These are phyloP conservation scores for Drosophila bifasciata DNA, from an alignment of 1,140 invertebrate genomes.

Conservation along the genomic window DNA sequence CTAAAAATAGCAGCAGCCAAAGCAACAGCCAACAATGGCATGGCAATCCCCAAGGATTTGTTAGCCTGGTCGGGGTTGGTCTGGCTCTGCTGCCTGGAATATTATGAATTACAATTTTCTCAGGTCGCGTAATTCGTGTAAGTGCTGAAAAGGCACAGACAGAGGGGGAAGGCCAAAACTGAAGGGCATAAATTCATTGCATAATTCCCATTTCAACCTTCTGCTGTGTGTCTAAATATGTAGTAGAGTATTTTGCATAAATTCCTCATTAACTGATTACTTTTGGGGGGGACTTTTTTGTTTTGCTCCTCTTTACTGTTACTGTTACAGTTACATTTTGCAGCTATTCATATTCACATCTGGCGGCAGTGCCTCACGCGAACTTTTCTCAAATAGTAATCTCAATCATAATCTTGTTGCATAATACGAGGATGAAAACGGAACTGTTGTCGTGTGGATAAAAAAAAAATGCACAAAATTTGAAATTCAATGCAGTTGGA, in stretches of 20 bases:
- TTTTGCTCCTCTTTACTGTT: too few relatives aligned
- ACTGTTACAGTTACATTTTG: too few relatives aligned
- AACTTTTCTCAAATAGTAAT: too few relatives aligned
- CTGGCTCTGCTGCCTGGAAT: slow-evolving; percentile 29
- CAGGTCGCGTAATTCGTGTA: slow-evolving; percentile 70
- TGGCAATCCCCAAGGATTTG: slow-evolving; percentile 37
- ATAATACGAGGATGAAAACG: slow-evolving; percentile 6
- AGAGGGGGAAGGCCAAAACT: neutral
- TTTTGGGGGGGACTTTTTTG: slow-evolving; percentile 1
- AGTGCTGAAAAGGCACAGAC: slow-evolving; percentile 50
- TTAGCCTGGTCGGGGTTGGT: slow-evolving; percentile 19
- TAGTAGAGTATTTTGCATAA: slow-evolving; percentile 54
- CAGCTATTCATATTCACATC: slow-evolving; percentile 25
- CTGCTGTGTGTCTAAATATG: slow-evolving; percentile 16
- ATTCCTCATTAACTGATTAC: slow-evolving; percentile 50
- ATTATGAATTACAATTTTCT: slow-evolving; percentile 78
- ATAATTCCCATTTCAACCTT: slow-evolving; percentile 48
- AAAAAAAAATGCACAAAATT: slow-evolving; percentile 4
- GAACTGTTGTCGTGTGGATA: neutral
- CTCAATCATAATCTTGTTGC: slow-evolving; percentile 41
- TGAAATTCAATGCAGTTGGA: slow-evolving; percentile 58
- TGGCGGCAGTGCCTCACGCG: slow-evolving; percentile 13
- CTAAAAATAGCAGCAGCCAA: slow-evolving; percentile 34
- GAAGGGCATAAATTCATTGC: slow-evolving; percentile 72
- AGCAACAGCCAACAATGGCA: slow-evolving; percentile 25